phyloP scores from a whole-genome alignment of 2,113 vertebrate species.

The Petrocephalus microphthalmus region DNA sequence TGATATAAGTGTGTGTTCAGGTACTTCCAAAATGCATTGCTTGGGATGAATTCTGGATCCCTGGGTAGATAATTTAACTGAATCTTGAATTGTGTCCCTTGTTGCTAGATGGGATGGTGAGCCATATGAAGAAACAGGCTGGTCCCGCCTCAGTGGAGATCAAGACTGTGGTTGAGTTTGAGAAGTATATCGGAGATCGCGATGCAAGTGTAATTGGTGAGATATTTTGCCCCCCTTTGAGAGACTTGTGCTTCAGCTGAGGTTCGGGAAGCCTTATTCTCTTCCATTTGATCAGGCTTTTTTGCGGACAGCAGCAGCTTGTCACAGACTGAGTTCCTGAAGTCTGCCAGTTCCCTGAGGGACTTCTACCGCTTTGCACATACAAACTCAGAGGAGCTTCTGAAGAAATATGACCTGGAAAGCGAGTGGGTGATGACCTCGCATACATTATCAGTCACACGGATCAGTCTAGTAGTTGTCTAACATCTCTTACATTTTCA shows the following conservation, averaged over 20 bases:
- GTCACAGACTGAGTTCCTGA: slow-evolving; percentile 78
- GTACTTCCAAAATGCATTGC: background rate
- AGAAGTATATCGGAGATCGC: slow-evolving; percentile 70
- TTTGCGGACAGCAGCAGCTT: slow-evolving; percentile 72
- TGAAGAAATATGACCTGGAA: slow-evolving; percentile 63
- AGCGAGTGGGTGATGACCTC: slow-evolving; percentile 72
- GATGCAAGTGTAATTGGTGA: slow-evolving; percentile 86
- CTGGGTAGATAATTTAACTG: background rate
- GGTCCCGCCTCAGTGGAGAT: slow-evolving; percentile 87
- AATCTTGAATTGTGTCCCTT: background rate
- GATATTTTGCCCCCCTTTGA: slow-evolving; percentile 29
- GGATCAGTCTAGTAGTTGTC: background rate
- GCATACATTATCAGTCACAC: background rate
- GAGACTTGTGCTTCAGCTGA: background rate
- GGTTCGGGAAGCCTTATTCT: background rate
- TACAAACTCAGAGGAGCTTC: slow-evolving; percentile 69
- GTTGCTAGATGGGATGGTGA: slow-evolving; percentile 87
- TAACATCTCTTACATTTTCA: background rate
- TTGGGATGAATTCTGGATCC: background rate
- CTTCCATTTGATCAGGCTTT: slow-evolving; percentile 66
- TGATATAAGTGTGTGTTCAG: background rate
- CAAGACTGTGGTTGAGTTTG: slow-evolving; percentile 62
- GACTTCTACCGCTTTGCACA: slow-evolving; percentile 91
- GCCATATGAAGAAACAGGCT: slow-evolving; percentile 92
- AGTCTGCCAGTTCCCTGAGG: slow-evolving; percentile 79